These are phyloP conservation scores for Oconnorella tubifera DNA, from an alignment of 2,888 invertebrate species.

Conservation along the genomic window DNA sequence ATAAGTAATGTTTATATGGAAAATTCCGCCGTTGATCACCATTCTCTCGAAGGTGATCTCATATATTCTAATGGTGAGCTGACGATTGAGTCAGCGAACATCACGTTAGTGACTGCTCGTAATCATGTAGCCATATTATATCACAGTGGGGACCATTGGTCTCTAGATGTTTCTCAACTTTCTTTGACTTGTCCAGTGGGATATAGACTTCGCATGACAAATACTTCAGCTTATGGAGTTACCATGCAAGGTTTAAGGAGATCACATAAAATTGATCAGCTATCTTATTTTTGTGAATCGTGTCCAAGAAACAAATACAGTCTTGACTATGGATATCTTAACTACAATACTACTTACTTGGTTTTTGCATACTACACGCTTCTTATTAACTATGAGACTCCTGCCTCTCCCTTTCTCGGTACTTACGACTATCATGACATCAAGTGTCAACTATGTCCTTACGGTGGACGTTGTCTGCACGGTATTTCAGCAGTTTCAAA, in stretches of 20 bases:
- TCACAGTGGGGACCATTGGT: slow-evolving; percentile 38
- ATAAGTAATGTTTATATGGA: too few species aligned
- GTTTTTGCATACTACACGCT: slow-evolving; percentile 29
- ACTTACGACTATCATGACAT: slow-evolving; percentile 35
- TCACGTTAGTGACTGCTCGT: slow-evolving; percentile 23
- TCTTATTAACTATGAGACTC: slow-evolving; percentile 33
- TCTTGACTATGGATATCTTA: slow-evolving; percentile 33
- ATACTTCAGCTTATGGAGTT: slow-evolving; percentile 36
- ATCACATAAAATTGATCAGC: slow-evolving; percentile 34
- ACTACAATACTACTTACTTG: slow-evolving; percentile 25
- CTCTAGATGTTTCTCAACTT: slow-evolving; percentile 33
- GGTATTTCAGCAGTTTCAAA: slow-evolving; percentile 35
- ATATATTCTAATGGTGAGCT: slow-evolving; percentile 33
- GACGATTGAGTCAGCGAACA: slow-evolving; percentile 17
- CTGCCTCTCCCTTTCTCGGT: slow-evolving; percentile 28
- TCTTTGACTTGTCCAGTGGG: slow-evolving; percentile 34
- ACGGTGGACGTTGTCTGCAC: slow-evolving; percentile 33
- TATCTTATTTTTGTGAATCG: slow-evolving; percentile 37
- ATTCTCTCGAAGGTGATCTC: slow-evolving; percentile 30
- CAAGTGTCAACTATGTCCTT: slow-evolving; percentile 33
- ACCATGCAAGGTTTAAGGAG: slow-evolving; percentile 27
- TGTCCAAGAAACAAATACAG: slow-evolving; percentile 35
- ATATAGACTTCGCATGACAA: slow-evolving; percentile 33
- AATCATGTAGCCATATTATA: slow-evolving; percentile 33
- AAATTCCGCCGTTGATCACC: slow-evolving; percentile 29